Percentiles rank a stretch among this genome's conserved stretches.
Evolutionary conservation across 1,140 invertebrate genomes (phyloP).

Genomic region (Scaptomyza hsui): DNA sequence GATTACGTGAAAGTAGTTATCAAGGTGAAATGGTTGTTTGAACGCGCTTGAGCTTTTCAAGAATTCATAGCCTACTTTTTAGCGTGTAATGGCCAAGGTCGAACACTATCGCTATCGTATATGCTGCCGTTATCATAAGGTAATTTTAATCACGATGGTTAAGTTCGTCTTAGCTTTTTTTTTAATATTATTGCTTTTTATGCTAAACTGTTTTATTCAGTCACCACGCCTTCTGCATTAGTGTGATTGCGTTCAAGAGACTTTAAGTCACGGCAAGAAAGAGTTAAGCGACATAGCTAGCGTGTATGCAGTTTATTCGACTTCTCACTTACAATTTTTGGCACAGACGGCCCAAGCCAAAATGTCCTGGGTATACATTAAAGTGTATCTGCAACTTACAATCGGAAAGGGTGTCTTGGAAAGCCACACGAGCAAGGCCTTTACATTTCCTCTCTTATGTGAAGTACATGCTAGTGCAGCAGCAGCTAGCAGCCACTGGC

Average conservation of each 20-base stretch:
- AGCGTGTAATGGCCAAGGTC: not conserved
- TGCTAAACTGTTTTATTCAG: slow-evolving; percentile 52
- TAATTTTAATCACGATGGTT: too few species aligned
- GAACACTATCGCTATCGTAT: too few species aligned
- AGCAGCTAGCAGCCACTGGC: slow-evolving; percentile 27
- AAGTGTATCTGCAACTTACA: slow-evolving; percentile 7
- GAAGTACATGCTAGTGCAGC: slow-evolving; percentile 13
- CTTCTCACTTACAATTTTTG: too few species aligned
- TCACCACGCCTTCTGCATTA: slow-evolving; percentile 30
- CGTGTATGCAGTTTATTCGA: too few species aligned
- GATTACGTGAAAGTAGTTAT: too few species aligned
- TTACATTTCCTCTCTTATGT: slow-evolving; percentile 7
- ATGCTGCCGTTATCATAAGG: too few species aligned
- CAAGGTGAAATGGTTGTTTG: too few species aligned
- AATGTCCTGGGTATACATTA: not conserved
- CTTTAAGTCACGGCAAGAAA: too few species aligned
- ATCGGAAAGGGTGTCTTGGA: slow-evolving; percentile 3
- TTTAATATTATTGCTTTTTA: too few species aligned
- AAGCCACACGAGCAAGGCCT: slow-evolving; percentile 6
- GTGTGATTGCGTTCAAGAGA: too few species aligned
- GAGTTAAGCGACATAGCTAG: too few species aligned
- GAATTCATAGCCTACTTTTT: slow-evolving; percentile 3
- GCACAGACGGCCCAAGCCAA: not conserved
- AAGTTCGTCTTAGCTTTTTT: too few species aligned
- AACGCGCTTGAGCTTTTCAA: not conserved